These are phyloP conservation scores for Terebella lapidaria DNA, from an alignment of 2,888 invertebrate genomes.

Conservation along the genomic window DNA sequence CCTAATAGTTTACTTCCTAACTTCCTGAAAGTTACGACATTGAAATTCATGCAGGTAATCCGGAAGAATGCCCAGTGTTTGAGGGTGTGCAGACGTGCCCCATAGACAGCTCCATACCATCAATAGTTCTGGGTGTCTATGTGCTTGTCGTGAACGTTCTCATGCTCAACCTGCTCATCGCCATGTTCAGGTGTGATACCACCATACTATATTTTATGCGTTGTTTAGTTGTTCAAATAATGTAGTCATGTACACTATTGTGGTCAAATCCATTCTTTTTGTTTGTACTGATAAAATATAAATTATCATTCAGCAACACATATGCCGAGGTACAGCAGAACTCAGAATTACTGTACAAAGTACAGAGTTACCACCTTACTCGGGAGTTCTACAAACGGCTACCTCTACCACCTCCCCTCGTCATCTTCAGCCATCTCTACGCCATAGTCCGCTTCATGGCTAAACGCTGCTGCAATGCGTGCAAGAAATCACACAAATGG, in stretches of 20 bases:
- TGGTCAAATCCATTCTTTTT: too few relatives aligned
- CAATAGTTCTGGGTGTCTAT: conserved; percentile 45
- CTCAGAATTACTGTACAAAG: conserved; percentile 48
- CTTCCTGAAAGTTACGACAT: too few relatives aligned
- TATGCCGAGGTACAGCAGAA: conserved; percentile 45
- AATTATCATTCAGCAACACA: too few relatives aligned
- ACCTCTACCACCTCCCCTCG: conserved; percentile 45
- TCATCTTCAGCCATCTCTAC: conserved; percentile 39
- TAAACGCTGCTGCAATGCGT: neutral
- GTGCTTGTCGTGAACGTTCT: conserved; percentile 50
- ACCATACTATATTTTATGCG: too few relatives aligned
- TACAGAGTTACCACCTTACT: conserved; percentile 47
- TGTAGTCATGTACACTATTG: too few relatives aligned
- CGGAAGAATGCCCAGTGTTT: too few relatives aligned
- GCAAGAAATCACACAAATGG: neutral
- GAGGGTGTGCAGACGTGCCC: too few relatives aligned
- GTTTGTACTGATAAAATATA: too few relatives aligned
- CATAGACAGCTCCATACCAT: conserved; percentile 30
- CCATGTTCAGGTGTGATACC: conserved; percentile 56
- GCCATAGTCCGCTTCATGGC: conserved; percentile 5
- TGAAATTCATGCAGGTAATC: too few relatives aligned
- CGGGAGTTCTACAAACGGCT: conserved; percentile 48
- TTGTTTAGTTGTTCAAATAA: too few relatives aligned
- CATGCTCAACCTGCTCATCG: conserved; percentile 52
- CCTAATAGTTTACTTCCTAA: too few relatives aligned